Conservation (phyloP, 2,888 invertebrate genomes). For the Nemotelus nigrinus region DNA sequence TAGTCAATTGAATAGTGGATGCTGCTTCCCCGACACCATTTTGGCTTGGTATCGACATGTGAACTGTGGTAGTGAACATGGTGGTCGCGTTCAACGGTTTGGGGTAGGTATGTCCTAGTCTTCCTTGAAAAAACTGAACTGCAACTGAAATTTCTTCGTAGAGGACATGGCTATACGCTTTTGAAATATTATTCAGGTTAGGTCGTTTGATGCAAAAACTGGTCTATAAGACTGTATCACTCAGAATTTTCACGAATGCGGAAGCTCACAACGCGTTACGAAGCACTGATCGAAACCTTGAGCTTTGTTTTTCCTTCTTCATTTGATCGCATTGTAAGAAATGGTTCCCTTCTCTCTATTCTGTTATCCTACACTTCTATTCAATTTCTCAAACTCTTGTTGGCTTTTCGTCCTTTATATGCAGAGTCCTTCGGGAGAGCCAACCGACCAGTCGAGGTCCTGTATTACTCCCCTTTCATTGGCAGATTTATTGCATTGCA, state of each 20-base stretch:
- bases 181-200: no score
- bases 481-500: slow-evolving; percentile 49
- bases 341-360: not conserved
- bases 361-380: slow-evolving; percentile 1
- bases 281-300: not conserved
- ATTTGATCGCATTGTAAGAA: not conserved
- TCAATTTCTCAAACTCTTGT: slow-evolving; percentile 24
- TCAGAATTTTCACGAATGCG: no score
- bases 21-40: no score
- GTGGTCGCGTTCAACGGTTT: no score
- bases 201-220: no score
- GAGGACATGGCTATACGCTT: no score
- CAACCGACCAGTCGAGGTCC: slow-evolving; percentile 27
- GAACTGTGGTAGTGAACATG: no score
- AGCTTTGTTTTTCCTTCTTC: not conserved
- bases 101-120: no score
- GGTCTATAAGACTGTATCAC: no score
- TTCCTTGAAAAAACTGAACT: no score
- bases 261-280: not conserved
- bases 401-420: not conserved
- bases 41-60: no score
- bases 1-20: slow-evolving; percentile 32
- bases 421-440: not conserved
- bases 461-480: slow-evolving; percentile 45
- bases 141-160: no score